These are phyloP conservation scores for Oceanodroma tethys DNA, from an alignment of 2,113 vertebrate species.

Conservation along the genomic window DNA sequence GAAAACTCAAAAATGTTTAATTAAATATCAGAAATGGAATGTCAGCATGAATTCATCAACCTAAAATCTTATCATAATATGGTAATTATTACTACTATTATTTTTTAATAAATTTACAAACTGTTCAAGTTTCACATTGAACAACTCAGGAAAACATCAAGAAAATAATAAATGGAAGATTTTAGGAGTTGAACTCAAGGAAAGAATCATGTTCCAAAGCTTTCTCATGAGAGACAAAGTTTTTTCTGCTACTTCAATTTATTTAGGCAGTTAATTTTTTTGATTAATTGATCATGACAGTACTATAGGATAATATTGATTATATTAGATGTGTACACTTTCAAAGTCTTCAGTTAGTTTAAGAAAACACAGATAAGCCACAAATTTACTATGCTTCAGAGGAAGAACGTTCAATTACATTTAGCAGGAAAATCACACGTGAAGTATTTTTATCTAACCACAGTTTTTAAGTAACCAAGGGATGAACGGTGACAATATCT, in stretches of 20 bases:
- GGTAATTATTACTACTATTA: neutral
- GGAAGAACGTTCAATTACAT: neutral
- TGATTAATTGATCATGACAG: neutral
- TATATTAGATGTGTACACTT: neutral
- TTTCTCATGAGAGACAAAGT: neutral
- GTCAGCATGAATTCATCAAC: constrained; percentile 21
- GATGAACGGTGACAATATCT: neutral
- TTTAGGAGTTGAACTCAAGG: neutral
- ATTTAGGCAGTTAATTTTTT: neutral
- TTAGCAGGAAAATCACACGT: neutral
- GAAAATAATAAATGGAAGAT: neutral
- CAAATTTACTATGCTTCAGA: neutral
- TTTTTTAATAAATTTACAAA: neutral
- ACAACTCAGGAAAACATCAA: constrained; percentile 6
- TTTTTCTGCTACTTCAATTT: neutral
- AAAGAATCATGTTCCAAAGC: neutral
- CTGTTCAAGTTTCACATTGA: neutral
- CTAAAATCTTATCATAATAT: neutral
- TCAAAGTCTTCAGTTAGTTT: neutral
- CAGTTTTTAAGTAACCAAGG: neutral
- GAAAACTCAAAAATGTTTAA: neutral
- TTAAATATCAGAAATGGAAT: neutral
- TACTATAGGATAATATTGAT: neutral
- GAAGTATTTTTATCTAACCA: neutral
- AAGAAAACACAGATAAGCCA: neutral